Evolutionary conservation across 2,113 vertebrate species (phyloP), one percentile per base, ranked within the genome.

Genomic region (Felis chaus): DNA sequence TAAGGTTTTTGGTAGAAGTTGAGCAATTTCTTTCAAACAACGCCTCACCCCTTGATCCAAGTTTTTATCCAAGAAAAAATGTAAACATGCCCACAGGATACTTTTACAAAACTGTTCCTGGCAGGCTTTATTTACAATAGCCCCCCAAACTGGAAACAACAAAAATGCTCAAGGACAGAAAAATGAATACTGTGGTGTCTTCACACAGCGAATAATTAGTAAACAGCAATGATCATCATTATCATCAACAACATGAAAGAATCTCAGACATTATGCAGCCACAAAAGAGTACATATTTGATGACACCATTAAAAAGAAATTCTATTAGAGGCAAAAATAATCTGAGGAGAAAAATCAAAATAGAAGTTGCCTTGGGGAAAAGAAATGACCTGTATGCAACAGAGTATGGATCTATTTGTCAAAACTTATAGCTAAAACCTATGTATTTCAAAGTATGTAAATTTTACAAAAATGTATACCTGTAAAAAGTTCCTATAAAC

Each of bases 21-120:
- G 13, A 45, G 29, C 53, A 76, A 68, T 92, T 82, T 88, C 76
- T 66, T 89, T 76, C 39, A 74, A 68, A 82, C 7, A 45, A 53
- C 41, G 55, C n/a, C 27, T 39, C 36, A 27, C 4, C 53, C 36
- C 88, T 33, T 89, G 78, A 89, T 29, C 8, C 23, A 88, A 50
- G 39, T 95, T 90, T 71, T 87, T 87, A 87, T 65, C 27, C 19
- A 87, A 95, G 36, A 76, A 16, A 16, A 93, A 88, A 93, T 57
- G 39, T 36, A 89, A 93, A 89, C 18, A 57, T 27, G 25, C 39
- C 19, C 36, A 92, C 65, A 73, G 86, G 15, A 50, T 53, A 53
- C 41, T 81, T 95, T 92, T 73, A 73, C 50, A 71, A 81, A 95
- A 87, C 19, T 57, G 36, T 88, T 94, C 13, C 41, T 74, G 33